Evolutionary conservation across 1,140 invertebrate species (phyloP).

Genomic region (Cyrtorhinus lividipennis): DNA sequence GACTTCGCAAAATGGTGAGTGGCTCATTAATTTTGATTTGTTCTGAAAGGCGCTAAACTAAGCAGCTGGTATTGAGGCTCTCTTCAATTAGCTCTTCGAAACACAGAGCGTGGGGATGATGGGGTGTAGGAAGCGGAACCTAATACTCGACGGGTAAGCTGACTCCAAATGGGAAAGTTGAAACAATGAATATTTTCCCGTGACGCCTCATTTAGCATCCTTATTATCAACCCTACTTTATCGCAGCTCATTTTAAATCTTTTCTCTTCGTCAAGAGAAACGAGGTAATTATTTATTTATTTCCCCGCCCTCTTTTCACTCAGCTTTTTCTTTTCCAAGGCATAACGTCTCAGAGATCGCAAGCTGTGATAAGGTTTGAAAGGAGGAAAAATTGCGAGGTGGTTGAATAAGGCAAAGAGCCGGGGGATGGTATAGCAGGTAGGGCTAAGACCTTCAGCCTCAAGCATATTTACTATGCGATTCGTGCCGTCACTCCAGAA

Average conservation of each 20-base stretch:
- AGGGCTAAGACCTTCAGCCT: background rate
- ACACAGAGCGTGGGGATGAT: background rate
- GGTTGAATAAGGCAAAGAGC: conserved; percentile 3
- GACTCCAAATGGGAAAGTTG: conserved; percentile 8
- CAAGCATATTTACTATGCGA: background rate
- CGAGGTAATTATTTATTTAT: conserved; percentile 9
- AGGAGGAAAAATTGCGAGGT: background rate
- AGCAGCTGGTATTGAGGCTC: background rate
- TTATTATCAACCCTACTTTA: background rate
- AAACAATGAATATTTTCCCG: conserved; percentile 7
- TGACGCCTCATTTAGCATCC: conserved; percentile 9
- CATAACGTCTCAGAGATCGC: conserved; percentile 1
- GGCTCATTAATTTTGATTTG: conserved; percentile 8
- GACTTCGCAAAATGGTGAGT: background rate
- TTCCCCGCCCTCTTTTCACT: background rate
- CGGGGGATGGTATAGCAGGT: background rate
- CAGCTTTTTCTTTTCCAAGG: background rate
- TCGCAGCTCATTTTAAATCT: conserved; percentile 8
- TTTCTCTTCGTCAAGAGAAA: background rate
- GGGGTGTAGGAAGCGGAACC: background rate
- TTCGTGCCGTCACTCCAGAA: no score
- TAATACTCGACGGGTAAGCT: background rate
- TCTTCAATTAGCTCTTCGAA: background rate
- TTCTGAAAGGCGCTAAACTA: conserved; percentile 3
- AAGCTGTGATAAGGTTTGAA: background rate